Base-by-base conservation (phyloP, 2,797 vertebrate genomes). In the Eospalax fontanierii region DNA sequence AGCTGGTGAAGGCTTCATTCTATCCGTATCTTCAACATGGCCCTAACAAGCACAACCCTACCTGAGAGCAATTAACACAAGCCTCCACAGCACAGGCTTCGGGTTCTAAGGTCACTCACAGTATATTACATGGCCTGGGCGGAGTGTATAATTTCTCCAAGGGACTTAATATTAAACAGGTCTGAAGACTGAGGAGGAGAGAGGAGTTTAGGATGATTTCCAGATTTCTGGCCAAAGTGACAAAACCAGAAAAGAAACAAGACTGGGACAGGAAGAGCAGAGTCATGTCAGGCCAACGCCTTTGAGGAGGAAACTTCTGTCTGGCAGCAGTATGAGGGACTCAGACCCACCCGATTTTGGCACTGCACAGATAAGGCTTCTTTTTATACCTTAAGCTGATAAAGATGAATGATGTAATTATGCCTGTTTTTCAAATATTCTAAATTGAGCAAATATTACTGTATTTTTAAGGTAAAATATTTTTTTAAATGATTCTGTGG, bases 211-310 rank as follows among this genome's bases (percentile, higher is more conserved):
- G 63, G 57, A 94, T 89, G 79, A 85, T 80, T 94, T 93, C 57
- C 94, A 73, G 66, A 93, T 74, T 96, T 83, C 74, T 89, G 75
- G 75, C 79, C 57, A 38, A 74, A 87, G 66, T 33, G 35, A 90
- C 87, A 84, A 2, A 46, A 68, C 46, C 68, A 46, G 80, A 93
- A 94, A 87, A 93, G 74, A 30, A 1, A 1, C 65, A 82, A 86
- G 24, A 26, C 50, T 14, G 10, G 10, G 10, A 0, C 10, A 2
- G 73, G 11, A 40, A 10, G 38, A 26, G 19, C 50, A 43, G 35
- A 93, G 54, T 38, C 35, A 70, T 59, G 75, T 95, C 74, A 76
- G 75, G 43, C 8, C 71, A 66, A 79, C 70, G 22, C 1, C 30
- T 15, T 84, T 50, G 74, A 38, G 57, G 50, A 75, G 15, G 30